Conservation (phyloP, 2,888 invertebrate species). For the Tetropium fuscum region DNA sequence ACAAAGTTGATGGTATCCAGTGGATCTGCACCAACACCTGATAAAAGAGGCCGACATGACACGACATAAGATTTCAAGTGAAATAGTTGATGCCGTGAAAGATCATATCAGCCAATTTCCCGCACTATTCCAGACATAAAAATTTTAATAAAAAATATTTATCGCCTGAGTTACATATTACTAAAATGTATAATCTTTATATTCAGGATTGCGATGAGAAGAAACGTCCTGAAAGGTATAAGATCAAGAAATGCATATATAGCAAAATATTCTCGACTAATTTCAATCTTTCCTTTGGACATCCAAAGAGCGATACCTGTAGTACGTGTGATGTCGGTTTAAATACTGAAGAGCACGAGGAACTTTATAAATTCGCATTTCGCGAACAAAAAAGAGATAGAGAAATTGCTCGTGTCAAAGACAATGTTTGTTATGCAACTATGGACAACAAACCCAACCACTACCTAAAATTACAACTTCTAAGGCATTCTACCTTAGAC, state of each 20-base stretch:
- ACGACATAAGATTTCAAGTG: slow-evolving; percentile 26
- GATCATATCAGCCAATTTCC: slow-evolving; percentile 28
- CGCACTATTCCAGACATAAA: slow-evolving; percentile 29
- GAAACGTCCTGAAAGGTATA: slow-evolving; percentile 5
- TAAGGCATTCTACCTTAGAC: slow-evolving; percentile 40
- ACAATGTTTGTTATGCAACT: slow-evolving; percentile 32
- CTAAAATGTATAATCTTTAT: slow-evolving; percentile 10
- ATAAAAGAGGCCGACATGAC: slow-evolving; percentile 28
- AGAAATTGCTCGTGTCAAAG: slow-evolving; percentile 1
- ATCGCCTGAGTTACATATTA: slow-evolving; percentile 25
- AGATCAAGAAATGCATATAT: slow-evolving; percentile 11
- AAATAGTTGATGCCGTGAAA: slow-evolving; percentile 27
- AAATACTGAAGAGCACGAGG: not conserved
- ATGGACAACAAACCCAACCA: slow-evolving; percentile 43
- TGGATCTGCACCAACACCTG: slow-evolving; percentile 26
- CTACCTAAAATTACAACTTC: slow-evolving; percentile 42
- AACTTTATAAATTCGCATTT: slow-evolving; percentile 12
- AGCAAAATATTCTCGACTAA: slow-evolving; percentile 4
- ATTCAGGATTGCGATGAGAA: slow-evolving; percentile 17
- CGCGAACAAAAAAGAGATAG: slow-evolving; percentile 4
- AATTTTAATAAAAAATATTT: slow-evolving; percentile 31
- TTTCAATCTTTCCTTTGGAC: slow-evolving; percentile 30
- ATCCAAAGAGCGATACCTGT: slow-evolving; percentile 29
- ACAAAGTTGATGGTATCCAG: slow-evolving; percentile 23
- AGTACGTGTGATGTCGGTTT: slow-evolving; percentile 27